A percentile compares a stretch with the other conserved stretches of the same genome.
These are phyloP conservation scores for Microhierax caerulescens DNA, from an alignment of 2,797 vertebrate species.

Conservation along the genomic window DNA sequence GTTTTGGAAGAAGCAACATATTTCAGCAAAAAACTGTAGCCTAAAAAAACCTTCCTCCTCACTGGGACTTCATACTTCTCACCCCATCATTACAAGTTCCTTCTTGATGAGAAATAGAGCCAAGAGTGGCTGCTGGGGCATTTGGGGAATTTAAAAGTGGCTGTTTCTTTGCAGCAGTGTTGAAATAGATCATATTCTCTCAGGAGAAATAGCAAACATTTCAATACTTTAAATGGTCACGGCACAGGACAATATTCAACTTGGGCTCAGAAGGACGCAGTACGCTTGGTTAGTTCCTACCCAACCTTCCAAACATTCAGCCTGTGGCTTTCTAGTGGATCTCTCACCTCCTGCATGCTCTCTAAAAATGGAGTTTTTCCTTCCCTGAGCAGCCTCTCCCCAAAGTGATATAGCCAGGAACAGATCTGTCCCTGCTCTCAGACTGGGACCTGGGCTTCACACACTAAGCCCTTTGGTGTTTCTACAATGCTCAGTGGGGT, in stretches of 20 bases:
- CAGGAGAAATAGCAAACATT: not conserved
- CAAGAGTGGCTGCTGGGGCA: not conserved
- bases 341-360: not conserved
- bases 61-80: not conserved
- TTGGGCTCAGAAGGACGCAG: not conserved
- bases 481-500: fast-evolving
- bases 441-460: not conserved
- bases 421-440: not conserved
- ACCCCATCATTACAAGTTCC: not conserved
- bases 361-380: not conserved
- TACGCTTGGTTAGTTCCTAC: not conserved
- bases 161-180: not conserved
- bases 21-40: not conserved
- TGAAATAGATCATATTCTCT: not conserved
- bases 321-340: not conserved
- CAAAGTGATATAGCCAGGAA: not conserved
- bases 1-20: not conserved
- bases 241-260: no score
- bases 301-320: not conserved
- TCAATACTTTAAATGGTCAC: not conserved
- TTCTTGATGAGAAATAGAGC: not conserved
- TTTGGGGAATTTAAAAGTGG: not conserved
- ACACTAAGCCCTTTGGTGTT: not conserved
- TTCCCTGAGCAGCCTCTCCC: not conserved
- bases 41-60: not conserved